Evolutionary conservation across 2,888 invertebrate species (phyloP), one percentile per base, ranked within the genome.

Genomic region (Amiota minor): DNA sequence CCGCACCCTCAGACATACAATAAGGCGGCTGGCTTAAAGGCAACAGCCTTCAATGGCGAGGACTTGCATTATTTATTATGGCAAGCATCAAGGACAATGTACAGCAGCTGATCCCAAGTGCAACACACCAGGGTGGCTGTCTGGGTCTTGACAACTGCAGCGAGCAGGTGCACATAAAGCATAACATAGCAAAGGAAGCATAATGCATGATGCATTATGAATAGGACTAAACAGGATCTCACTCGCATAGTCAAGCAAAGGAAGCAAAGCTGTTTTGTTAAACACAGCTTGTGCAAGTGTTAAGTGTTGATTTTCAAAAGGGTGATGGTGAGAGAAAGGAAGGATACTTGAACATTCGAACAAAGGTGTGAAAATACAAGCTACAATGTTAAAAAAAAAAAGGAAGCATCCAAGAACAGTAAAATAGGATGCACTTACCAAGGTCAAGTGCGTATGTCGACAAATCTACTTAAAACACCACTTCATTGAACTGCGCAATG

Each of bases 11-110:
- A 59, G n/a, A 16, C 47, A 46, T 46, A 56, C n/a, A 56, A 35
- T 35, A 35, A 35, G 35, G 35, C 35, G 35, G 35, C 35, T 35
- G 35, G 35, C 35, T 35, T 2, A 8, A 35, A 35, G 35, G 35
- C 6, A 35, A 35, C 35, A 35, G 35, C 20, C 59, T 83, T 79
- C 80, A 83, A 70, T 71, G 68, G 75, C 76, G 76, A 76, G 80
- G 79, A 81, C 81, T 74, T 73, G 70, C 71, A 76, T 74, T 76
- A 68, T 69, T 64, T 20, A 73, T 67, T 56, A 69, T 23, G 47
- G 2, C 11, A 18, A 53, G 20, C 71, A 55, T 35, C 59, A 70
- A 55, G 69, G 62, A 72, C 59, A 14, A 55, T 64, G 47, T 62
- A 77, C 77, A 75, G 75, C 75, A 62, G 61, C 46, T 45, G 49